Conservation (phyloP, 2,113 vertebrate genomes). For the Phylloscopus trochilus region DNA sequence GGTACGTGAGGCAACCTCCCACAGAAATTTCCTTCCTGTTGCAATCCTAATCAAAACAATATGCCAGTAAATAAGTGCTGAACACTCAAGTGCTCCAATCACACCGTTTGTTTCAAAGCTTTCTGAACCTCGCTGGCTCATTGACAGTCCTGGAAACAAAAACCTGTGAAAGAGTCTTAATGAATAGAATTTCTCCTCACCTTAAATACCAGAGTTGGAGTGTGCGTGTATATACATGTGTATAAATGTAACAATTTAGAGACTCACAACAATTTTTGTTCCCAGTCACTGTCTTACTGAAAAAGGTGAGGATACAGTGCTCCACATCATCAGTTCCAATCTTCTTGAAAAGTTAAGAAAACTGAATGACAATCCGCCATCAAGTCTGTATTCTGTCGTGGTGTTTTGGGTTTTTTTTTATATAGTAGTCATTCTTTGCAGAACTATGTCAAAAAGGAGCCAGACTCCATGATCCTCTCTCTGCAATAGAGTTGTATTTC, state of each 20-base stretch:
- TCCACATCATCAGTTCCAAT: background rate
- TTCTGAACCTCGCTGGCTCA: background rate
- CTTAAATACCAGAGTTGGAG: background rate
- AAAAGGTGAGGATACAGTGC: background rate
- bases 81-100: background rate
- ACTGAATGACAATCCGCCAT: background rate
- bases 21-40: background rate
- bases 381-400: background rate
- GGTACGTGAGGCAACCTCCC: background rate
- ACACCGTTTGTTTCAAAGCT: background rate
- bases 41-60: background rate
- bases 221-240: fast-evolving
- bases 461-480: background rate
- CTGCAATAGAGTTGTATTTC: background rate
- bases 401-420: fast-evolving
- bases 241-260: background rate
- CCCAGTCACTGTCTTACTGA: background rate
- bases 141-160: background rate
- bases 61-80: background rate
- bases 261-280: background rate
- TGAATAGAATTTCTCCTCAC: background rate
- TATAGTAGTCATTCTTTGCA: background rate
- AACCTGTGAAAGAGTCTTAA: background rate
- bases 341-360: background rate
- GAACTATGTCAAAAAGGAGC: background rate